Percentiles rank a stretch among this genome's conserved stretches.
phyloP scores from a whole-genome alignment of 2,797 vertebrate species.

The Sebastes nivosus region DNA sequence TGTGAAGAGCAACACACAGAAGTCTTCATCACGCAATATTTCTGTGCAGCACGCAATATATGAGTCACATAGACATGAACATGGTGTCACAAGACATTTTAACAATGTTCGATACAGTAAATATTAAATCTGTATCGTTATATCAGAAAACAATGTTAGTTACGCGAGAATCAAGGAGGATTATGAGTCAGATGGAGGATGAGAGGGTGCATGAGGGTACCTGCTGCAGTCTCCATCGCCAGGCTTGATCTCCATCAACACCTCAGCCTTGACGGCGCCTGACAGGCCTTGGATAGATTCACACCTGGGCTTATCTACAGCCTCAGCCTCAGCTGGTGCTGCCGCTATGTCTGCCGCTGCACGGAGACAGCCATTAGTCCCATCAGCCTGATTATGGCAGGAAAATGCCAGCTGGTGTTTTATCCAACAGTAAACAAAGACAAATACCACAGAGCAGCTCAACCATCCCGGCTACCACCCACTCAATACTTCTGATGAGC shows the following conservation, averaged over 20 bases:
- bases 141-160: constrained; percentile 20
- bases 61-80: background rate
- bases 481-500: constrained; percentile 70
- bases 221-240: constrained; percentile 34
- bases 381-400: constrained; percentile 71
- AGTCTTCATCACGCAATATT: constrained; percentile 23
- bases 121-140: constrained; percentile 12
- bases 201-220: constrained; percentile 38
- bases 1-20: constrained; percentile 15
- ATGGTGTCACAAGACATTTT: background rate
- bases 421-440: constrained; percentile 76
- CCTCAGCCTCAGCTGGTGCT: constrained; percentile 69
- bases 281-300: constrained; percentile 62
- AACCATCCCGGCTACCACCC: constrained; percentile 65
- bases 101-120: background rate
- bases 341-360: constrained; percentile 50
- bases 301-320: constrained; percentile 75
- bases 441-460: constrained; percentile 71
- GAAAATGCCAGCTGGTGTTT: constrained; percentile 79
- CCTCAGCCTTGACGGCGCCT: constrained; percentile 64
- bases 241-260: constrained; percentile 79
- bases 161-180: constrained; percentile 1
- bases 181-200: constrained; percentile 37
- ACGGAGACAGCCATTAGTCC: constrained; percentile 65
- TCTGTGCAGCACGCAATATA: background rate